Conservation (phyloP, 1,140 invertebrate genomes). For the Laodelphax striatellus region DNA sequence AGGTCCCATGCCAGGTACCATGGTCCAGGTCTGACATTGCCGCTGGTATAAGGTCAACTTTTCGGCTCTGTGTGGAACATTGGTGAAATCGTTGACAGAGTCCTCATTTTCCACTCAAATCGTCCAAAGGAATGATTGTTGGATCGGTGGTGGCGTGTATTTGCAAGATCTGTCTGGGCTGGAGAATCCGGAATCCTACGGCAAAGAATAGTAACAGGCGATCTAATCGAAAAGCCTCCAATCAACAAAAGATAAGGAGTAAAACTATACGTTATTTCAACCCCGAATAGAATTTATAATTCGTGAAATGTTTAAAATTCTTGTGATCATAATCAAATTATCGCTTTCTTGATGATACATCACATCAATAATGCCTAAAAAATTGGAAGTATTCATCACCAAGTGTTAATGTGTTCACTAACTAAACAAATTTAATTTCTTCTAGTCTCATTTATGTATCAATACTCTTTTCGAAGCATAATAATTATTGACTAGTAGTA, state of each 20-base stretch:
- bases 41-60: constrained; percentile 29
- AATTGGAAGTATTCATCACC: no score
- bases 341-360: no score
- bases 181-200: constrained; percentile 70
- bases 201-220: neutral
- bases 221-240: neutral
- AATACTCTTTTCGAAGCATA: no score
- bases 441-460: no score
- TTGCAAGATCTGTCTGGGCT: constrained; percentile 74
- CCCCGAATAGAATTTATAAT: no score
- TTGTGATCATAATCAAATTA: no score
- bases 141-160: constrained; percentile 60
- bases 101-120: constrained; percentile 69
- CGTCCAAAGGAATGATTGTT: constrained; percentile 75
- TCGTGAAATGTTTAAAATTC: no score
- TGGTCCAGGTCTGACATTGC: constrained; percentile 27
- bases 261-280: no score
- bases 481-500: no score
- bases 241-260: neutral
- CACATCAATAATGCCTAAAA: no score
- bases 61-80: constrained; percentile 68
- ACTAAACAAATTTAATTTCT: no score
- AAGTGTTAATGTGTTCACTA: no score
- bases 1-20: neutral
- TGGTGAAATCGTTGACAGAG: constrained; percentile 61